These are phyloP conservation scores for Leptocoma aspasia DNA, from an alignment of 2,113 vertebrate genomes.

Conservation along the genomic window DNA sequence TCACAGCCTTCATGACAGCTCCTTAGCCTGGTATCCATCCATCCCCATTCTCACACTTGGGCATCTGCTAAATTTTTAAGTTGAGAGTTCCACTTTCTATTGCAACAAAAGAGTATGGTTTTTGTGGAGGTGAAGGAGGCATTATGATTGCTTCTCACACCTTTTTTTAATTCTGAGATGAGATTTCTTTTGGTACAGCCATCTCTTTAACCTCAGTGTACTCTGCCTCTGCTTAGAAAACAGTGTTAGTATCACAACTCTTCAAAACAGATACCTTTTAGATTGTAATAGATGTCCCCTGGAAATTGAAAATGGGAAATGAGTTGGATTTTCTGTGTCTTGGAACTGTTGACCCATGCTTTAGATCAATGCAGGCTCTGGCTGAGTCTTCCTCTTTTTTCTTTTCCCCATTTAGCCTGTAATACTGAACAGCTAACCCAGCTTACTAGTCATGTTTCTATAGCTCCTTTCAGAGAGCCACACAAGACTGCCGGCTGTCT, in stretches of 20 bases:
- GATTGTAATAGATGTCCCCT: not conserved
- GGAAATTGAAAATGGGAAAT: constrained; percentile 23
- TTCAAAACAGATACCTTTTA: not conserved
- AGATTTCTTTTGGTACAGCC: not conserved
- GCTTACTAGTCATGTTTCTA: not conserved
- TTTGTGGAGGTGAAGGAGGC: not conserved
- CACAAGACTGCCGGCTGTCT: not conserved
- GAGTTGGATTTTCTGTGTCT: constrained; percentile 17
- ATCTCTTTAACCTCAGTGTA: not conserved
- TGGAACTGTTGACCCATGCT: not conserved
- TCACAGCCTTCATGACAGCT: not conserved
- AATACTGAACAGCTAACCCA: not conserved
- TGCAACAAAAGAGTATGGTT: not conserved
- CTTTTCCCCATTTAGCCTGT: not conserved
- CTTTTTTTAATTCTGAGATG: not conserved
- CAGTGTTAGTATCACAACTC: not conserved
- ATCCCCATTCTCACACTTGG: not conserved
- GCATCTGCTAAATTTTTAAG: not conserved
- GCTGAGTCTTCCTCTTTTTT: not conserved
- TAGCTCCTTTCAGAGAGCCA: not conserved
- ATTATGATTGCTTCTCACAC: not conserved
- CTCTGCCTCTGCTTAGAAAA: not conserved
- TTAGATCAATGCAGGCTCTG: not conserved
- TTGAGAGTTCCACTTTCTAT: not conserved
- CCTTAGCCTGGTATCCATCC: not conserved